Conservation (phyloP, 2,113 vertebrate genomes). For the Benitochromis conjunctus region DNA sequence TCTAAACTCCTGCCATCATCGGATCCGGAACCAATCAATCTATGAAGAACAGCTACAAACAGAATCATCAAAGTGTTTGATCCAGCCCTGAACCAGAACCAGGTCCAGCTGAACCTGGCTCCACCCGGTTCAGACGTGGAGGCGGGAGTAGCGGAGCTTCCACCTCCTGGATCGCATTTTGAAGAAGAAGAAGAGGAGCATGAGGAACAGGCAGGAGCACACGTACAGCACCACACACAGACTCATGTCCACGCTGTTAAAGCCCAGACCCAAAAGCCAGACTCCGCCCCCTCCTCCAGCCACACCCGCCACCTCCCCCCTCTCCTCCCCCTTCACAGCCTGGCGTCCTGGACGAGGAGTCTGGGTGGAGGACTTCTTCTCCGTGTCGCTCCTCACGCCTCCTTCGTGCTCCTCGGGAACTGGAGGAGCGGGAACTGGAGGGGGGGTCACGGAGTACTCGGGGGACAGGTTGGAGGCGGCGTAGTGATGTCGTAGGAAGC, state of each 20-base stretch:
- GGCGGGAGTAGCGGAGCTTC: conserved; percentile 73
- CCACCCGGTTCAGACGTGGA: conserved; percentile 56
- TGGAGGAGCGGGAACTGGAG: neutral
- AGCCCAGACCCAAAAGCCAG: conserved; percentile 83
- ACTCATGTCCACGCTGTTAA: conserved; percentile 94
- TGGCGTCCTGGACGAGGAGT: neutral
- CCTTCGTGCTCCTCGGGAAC: neutral
- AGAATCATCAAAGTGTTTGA: neutral
- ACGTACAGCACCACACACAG: conserved; percentile 89
- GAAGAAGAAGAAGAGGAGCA: conserved; percentile 96
- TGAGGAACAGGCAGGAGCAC: conserved; percentile 85
- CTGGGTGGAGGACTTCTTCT: neutral
- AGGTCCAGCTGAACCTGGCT: neutral
- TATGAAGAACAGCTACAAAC: neutral
- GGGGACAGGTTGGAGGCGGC: conserved; percentile 73
- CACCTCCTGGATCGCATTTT: conserved; percentile 81
- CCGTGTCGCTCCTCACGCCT: neutral
- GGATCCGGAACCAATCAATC: neutral
- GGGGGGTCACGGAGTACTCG: conserved; percentile 47
- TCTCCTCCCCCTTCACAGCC: neutral
- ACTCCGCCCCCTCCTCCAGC: conserved; percentile 19
- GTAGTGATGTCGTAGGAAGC: conserved; percentile 84
- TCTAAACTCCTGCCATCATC: neutral
- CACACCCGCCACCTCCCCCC: neutral
- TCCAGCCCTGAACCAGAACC: neutral